Base-by-base conservation (phyloP, 2,888 invertebrate species). In the Meliscaeva auricollis region DNA sequence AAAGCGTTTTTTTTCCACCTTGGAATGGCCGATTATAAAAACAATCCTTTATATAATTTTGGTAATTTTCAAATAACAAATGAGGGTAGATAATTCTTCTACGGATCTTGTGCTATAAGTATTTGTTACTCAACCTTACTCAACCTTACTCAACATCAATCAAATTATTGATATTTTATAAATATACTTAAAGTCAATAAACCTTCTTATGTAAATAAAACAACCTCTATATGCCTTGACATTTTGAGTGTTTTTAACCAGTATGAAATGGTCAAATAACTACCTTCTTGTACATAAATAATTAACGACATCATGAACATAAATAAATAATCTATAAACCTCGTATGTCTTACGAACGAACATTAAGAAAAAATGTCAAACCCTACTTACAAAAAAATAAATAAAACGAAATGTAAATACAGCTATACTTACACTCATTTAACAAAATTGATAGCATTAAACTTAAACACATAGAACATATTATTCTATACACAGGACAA, bases 401-500 rank as follows among this genome's bases (percentile, higher is more conserved):
- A 32, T 6, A 52, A 78, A 76, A 75, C 69, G 15, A 81, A 72
- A 68, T 64, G 64, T 78, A 75, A 64, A 73, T 73, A 78, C 52
- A 78, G 69, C 73, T 17, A 11, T 87, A 85, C 58, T 80, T 64
- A 87, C 62, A 81, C 46, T 52, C 69, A 52, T 69, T 44, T 69
- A 35, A 70, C 46, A 72, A 76, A 60, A 58, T 77, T 56, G 32
- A 74, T 54, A 60, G 50, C 66, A 79, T 72, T 68, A 68, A 54
- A 85, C 75, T 72, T 72, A 85, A 76, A 85, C 80, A 80, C 75
- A 1, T 66, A 76, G 80, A 80, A 80, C 72, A 85, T 41, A 60
- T 85, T 85, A 85, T 85, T 85, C 68, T 66, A 76, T 68, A 88
- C 87, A 87, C 88, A 74, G 88, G 88, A 66, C 87, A 88, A 60